Evolutionary conservation across 1,140 invertebrate species (phyloP).

Genomic region (Chelonus insularis): DNA sequence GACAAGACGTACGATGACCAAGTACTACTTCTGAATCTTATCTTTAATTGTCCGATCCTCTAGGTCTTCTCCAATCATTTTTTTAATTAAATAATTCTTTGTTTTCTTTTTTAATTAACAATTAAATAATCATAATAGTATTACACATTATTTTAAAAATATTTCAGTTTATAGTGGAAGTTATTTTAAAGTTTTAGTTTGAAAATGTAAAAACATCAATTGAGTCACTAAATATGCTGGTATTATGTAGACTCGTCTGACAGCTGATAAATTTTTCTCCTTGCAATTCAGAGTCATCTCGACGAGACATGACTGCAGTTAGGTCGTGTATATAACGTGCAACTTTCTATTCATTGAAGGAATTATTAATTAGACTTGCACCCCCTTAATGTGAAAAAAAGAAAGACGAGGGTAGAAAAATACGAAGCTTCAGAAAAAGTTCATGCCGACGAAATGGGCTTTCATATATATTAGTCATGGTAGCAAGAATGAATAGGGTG

Average conservation of each 20-base stretch:
- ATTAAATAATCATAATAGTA: too few relatives aligned
- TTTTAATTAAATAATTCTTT: too few relatives aligned
- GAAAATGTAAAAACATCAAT: too few relatives aligned
- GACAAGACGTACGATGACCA: constrained; percentile 2
- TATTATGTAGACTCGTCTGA: constrained; percentile 7
- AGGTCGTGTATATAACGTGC: not conserved
- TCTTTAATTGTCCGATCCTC: constrained; percentile 13
- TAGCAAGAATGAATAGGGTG: not conserved
- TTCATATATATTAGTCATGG: not conserved
- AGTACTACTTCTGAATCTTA: not conserved
- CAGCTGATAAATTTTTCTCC: constrained; percentile 15
- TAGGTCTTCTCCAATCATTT: not conserved
- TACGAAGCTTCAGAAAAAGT: not conserved
- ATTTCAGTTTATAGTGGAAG: too few relatives aligned
- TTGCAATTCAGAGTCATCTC: not conserved
- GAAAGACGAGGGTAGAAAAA: not conserved
- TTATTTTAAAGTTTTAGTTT: too few relatives aligned
- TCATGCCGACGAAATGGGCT: not conserved
- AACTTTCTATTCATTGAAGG: constrained; percentile 6
- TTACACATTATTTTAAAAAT: too few relatives aligned
- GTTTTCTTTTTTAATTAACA: too few relatives aligned
- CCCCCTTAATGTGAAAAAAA: constrained; percentile 11
- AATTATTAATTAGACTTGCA: constrained; percentile 26
- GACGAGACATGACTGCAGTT: constrained; percentile 9
- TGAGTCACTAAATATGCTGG: too few relatives aligned